Evolutionary conservation across 1,140 invertebrate species (phyloP).

Genomic region (Pararge aegeria): DNA sequence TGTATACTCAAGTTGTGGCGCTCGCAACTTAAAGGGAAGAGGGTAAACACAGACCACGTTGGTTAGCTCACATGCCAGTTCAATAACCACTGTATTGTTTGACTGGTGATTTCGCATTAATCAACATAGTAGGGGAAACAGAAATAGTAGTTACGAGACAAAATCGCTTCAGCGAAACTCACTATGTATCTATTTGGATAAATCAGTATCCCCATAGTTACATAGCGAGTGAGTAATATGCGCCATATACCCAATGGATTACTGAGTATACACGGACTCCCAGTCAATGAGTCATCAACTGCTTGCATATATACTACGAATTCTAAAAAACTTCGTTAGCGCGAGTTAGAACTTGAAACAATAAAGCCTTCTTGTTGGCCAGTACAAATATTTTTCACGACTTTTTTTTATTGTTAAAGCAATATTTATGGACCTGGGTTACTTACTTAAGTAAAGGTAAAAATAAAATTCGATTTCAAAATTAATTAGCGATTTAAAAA

Average conservation of each 20-base stretch:
- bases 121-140: constrained; percentile 2
- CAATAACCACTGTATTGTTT: constrained; percentile 4
- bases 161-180: constrained; percentile 27
- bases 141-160: constrained; percentile 19
- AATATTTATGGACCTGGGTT: too few species aligned
- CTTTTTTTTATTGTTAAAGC: too few species aligned
- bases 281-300: neutral
- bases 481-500: too few species aligned
- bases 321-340: constrained; percentile 33
- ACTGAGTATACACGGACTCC: constrained; percentile 48
- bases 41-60: neutral
- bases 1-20: constrained; percentile 35
- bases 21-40: constrained; percentile 5
- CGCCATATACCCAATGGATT: constrained; percentile 33
- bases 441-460: too few species aligned
- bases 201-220: constrained; percentile 8
- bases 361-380: neutral
- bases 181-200: constrained; percentile 9
- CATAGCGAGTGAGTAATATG: constrained; percentile 22
- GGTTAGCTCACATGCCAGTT: constrained; percentile 11
- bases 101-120: constrained; percentile 10
- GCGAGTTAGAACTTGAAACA: constrained; percentile 26
- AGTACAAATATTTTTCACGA: too few species aligned
- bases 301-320: neutral
- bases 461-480: too few species aligned